Evolutionary conservation across 2,797 vertebrate genomes (phyloP), one percentile per base, ranked within the genome.

Genomic region (Prionace glauca): DNA sequence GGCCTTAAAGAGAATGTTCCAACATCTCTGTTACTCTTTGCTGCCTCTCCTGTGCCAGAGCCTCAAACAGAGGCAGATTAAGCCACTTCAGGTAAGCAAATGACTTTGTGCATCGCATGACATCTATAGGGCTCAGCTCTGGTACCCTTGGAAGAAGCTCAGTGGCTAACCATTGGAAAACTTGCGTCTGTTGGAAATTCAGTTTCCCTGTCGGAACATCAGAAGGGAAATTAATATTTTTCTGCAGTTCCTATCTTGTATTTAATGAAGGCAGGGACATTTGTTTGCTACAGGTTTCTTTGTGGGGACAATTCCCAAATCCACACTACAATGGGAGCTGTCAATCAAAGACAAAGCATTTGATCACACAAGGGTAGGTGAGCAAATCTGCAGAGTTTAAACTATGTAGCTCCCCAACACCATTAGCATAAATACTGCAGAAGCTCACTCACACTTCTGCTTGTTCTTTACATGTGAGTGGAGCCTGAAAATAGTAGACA

Each of bases 71-170:
- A 0, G 98, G 98, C 22, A 98, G 91, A 96, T 97, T 97, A 84
- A 98, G 98, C 98, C 98, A 99, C 96, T 98, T 99, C 95, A 99
- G 98, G 96, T 98, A 97, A 88, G 98, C 97, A 0, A 99, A 97
- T 74, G 99, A 99, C 92, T 98, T 98, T 93, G 98, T 79, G 11
- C 97, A 98, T 71, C 97, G 98, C 0, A 97, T 97, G 95, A 99
- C 97, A 1, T 99, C 98, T 0, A 65, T 0, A 0, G 98, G 45
- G 0, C 95, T 96, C 96, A 99, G 96, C 29, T 97, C 56, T 1
- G 98, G 90, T 3, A 98, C 62, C 50, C 96, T 97, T 65, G 98
- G 97, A 1, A 98, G 96, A 95, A 99, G 96, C 96, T 99, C 98
- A 0, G 97, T 86, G 0, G 98, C 97, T 22, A 99, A 96, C 96